These are phyloP conservation scores for Temnothorax nylanderi DNA, from an alignment of 1,140 invertebrate genomes.

Conservation along the genomic window DNA sequence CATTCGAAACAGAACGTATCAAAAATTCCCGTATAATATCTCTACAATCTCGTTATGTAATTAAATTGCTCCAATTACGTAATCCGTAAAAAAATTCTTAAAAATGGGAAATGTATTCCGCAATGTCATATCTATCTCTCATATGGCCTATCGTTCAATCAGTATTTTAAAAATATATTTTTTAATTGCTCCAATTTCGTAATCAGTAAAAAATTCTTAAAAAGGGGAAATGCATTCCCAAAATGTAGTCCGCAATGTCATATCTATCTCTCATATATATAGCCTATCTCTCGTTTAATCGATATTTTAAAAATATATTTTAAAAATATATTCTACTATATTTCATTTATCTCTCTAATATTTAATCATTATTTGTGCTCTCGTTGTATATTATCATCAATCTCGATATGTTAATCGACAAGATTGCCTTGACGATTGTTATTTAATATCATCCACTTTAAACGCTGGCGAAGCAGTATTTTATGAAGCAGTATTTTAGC, in stretches of 20 bases:
- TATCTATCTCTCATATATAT: not conserved
- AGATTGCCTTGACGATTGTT: not conserved
- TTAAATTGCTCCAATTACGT: not conserved
- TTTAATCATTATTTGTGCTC: not conserved
- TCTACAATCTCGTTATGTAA: not conserved
- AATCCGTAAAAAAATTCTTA: not conserved
- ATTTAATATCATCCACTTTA: conserved; percentile 9
- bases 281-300: not conserved
- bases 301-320: not conserved
- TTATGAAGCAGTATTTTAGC: not conserved
- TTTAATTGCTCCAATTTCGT: not conserved
- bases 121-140: not conserved
- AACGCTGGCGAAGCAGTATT: not conserved
- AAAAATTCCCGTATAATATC: conserved; percentile 13
- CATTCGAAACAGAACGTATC: conserved; percentile 16
- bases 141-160: not conserved
- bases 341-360: not conserved
- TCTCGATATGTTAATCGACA: not conserved
- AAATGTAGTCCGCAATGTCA: not conserved
- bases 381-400: not conserved
- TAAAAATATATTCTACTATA: not conserved
- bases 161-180: too few relatives aligned
- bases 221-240: not conserved
- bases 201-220: not conserved
- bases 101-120: not conserved